phyloP scores from a whole-genome alignment of 2,797 vertebrate species.

The Dryobates pubescens region DNA sequence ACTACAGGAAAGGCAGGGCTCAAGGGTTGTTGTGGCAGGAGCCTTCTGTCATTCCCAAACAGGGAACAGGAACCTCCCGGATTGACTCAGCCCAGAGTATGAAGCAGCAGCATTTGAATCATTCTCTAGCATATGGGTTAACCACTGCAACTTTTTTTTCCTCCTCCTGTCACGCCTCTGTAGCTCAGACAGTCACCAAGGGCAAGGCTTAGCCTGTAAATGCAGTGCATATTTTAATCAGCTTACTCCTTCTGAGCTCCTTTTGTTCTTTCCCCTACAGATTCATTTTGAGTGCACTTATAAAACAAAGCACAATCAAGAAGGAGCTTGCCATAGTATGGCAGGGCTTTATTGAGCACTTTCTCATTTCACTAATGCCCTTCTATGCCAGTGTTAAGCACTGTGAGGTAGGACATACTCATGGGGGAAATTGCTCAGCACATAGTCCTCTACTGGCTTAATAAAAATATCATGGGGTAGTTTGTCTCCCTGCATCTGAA shows the following conservation, averaged over 20 bases:
- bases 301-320: neutral
- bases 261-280: neutral
- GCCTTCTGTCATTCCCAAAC: neutral
- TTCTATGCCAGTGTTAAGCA: neutral
- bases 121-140: neutral
- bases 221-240: neutral
- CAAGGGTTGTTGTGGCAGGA: neutral
- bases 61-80: neutral
- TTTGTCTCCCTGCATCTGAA: neutral
- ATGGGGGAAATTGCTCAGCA: neutral
- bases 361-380: neutral
- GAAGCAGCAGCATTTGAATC: neutral
- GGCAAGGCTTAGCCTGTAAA: neutral
- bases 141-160: neutral
- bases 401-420: neutral
- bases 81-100: neutral
- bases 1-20: neutral
- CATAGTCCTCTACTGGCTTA: neutral
- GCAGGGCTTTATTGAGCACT: neutral
- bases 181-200: neutral
- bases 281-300: neutral
- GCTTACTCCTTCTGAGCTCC: neutral
- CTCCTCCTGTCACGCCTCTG: neutral
- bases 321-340: neutral
- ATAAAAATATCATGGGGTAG: neutral